Evolutionary conservation across 2,797 vertebrate species (phyloP), one percentile per base, ranked within the genome.

Genomic region (Mallotus villosus): DNA sequence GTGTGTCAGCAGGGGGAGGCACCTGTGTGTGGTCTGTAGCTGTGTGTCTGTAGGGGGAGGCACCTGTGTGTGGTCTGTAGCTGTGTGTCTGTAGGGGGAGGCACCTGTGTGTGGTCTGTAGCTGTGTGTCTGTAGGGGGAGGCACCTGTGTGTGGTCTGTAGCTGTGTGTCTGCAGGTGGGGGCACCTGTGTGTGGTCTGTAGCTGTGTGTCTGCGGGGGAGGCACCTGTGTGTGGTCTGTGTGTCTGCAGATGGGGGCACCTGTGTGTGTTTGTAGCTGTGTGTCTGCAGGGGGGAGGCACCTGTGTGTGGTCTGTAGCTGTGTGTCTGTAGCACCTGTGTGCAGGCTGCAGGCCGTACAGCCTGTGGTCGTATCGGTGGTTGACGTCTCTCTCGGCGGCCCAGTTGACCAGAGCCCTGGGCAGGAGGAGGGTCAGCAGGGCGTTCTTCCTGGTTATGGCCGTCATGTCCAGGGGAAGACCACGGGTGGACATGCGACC

Each of bases 381-480:
- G 85, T 95, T 96, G 24, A 89, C 27, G 0, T 19, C 74, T 81
- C 80, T 86, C 65, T 92, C 93, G 1, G 78, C n/a, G 25, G 84
- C 29, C 87, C 85, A 86, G 81, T 74, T 77, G 2, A 88, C 3
- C 32, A 96, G 12, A 22, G 73, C 25, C 0, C 65, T 71, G 0
- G 95, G 95, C 12, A 95, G 81, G 24, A 73, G 67, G 25, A 63
- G 66, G 37, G 64, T 72, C 27, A 97, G 53, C 51, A 92, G 17
- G 59, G 17, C 88, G 55, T 77, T 80, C 49, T 93, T 27, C 60
- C 93, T 92, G 37, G 89, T 93, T 63, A 79, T 69, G 25, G 63
- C 46, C 0, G 78, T 64, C 91, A 97, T 93, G 85, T 97, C 96
- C 81, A 94, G 27, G 0, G 96, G 97, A 41, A 95, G 89, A 19